phyloP scores from a whole-genome alignment of 2,113 vertebrate genomes.

The Brachypteracias leptosomus region DNA sequence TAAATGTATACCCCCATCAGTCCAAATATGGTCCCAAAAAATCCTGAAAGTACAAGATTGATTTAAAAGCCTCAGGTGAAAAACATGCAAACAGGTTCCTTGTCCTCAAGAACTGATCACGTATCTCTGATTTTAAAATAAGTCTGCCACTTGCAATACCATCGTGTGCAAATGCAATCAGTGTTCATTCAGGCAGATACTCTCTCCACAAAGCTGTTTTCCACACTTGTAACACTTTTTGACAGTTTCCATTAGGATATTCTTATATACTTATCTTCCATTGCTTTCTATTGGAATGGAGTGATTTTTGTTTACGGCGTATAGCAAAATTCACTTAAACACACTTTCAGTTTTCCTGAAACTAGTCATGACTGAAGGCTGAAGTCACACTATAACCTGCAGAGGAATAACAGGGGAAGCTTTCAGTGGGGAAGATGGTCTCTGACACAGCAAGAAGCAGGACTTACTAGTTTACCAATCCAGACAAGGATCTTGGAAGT shows the following conservation, averaged over 20 bases:
- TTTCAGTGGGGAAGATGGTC: neutral
- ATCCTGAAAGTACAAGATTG: conserved; percentile 74
- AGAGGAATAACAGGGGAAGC: neutral
- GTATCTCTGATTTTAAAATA: neutral
- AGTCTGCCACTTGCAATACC: neutral
- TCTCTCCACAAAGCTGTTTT: neutral
- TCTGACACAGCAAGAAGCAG: neutral
- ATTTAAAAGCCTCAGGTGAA: neutral
- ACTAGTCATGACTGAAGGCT: neutral
- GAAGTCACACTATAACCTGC: neutral
- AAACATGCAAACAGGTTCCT: neutral
- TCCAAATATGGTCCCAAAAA: conserved; percentile 93
- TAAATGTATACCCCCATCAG: conserved; percentile 91
- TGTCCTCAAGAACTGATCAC: neutral
- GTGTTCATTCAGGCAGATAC: neutral
- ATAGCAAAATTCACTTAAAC: neutral
- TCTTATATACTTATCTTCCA: neutral
- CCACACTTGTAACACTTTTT: neutral
- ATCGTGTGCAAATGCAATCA: neutral
- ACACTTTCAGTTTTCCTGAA: neutral
- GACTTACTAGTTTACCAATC: neutral
- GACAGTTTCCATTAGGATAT: neutral
- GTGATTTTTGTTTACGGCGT: neutral
- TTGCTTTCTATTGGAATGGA: neutral
- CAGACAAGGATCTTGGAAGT: neutral